phyloP scores from a whole-genome alignment of 2,113 vertebrate species.

The Damaliscus lunatus region DNA sequence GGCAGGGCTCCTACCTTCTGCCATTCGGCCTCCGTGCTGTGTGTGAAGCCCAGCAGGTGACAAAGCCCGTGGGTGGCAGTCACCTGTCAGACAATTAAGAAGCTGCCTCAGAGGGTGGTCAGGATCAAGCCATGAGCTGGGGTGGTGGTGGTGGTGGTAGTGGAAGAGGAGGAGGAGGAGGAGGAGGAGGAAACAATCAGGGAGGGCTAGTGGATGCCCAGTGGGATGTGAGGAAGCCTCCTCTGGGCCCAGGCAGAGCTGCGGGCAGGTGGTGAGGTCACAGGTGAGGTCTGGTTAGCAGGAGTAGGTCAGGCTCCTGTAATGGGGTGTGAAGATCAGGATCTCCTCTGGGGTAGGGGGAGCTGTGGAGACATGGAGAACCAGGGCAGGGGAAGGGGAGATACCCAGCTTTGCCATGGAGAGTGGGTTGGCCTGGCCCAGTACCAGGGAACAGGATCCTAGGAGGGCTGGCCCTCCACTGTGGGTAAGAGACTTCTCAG shows the following conservation, averaged over 20 bases:
- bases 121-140: neutral
- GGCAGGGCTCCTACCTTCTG: conserved; percentile 80
- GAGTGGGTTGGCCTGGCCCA: neutral
- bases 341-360: too few species aligned
- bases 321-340: neutral
- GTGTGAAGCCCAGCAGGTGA: conserved; percentile 92
- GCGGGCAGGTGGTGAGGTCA: neutral
- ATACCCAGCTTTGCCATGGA: neutral
- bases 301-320: neutral
- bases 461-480: neutral
- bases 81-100: conserved; percentile 79
- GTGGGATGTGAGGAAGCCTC: neutral
- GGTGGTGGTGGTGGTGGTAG: neutral
- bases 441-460: neutral
- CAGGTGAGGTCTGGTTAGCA: too few species aligned
- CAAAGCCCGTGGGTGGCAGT: conserved; percentile 92
- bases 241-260: neutral
- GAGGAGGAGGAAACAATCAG: neutral
- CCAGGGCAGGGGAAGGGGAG: neutral
- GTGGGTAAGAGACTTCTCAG: neutral
- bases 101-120: neutral
- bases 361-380: neutral
- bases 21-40: conserved; percentile 86
- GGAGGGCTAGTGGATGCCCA: neutral
- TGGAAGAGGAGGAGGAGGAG: too few species aligned